Conservation (phyloP, 53 echinoderm and acorn worm genomes). For the Actinopyga echinites region DNA sequence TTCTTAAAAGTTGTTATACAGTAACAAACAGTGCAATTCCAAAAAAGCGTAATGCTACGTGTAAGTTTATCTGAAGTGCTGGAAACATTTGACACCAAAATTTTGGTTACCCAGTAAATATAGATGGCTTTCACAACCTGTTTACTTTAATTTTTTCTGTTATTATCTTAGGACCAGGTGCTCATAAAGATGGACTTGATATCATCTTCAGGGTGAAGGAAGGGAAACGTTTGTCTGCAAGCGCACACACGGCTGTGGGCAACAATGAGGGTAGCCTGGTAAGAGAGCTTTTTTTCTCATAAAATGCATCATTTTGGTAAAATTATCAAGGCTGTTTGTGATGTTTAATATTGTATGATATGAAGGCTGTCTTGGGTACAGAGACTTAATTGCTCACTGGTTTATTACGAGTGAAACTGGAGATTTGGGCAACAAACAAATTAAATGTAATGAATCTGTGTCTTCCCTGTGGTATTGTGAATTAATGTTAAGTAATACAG, state of each 20-base stretch:
- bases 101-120: too few species aligned
- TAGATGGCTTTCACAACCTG: background rate
- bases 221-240: constrained; percentile 67
- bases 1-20: too few species aligned
- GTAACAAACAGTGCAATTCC: too few species aligned
- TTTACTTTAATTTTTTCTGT: background rate
- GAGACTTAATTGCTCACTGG: background rate
- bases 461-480: too few species aligned
- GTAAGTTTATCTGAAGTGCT: too few species aligned
- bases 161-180: constrained; percentile 55
- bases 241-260: constrained; percentile 85
- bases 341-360: background rate
- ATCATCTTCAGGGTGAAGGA: constrained; percentile 88
- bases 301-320: too few species aligned
- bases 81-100: too few species aligned
- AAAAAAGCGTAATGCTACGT: too few species aligned
- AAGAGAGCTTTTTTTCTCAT: background rate
- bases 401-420: background rate
- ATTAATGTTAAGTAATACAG: too few species aligned
- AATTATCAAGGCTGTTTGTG: background rate
- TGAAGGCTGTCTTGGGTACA: background rate
- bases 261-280: constrained; percentile 98
- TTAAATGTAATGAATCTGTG: too few species aligned
- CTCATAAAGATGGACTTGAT: constrained; percentile 72
- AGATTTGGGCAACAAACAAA: too few species aligned